A percentile compares a stretch with the other conserved stretches of the same genome.
phyloP scores from a whole-genome alignment of 2,888 invertebrate species.

The Crepidodera aurea region DNA sequence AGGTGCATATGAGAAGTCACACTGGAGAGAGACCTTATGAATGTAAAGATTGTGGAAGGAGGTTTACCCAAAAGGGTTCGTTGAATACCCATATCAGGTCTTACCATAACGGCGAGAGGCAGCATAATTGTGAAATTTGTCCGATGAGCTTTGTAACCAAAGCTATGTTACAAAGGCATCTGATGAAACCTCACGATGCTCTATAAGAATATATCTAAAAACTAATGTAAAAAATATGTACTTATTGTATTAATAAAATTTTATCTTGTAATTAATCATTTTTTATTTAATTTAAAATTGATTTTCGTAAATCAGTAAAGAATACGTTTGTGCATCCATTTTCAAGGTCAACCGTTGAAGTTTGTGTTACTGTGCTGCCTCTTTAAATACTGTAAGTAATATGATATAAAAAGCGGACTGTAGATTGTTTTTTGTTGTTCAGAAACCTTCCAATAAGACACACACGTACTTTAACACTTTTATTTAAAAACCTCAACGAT shows the following conservation, averaged over 20 bases:
- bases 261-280: background rate
- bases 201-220: background rate
- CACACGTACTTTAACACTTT: no score
- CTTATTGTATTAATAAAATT: background rate
- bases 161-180: slow-evolving; percentile 54
- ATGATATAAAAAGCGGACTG: no score
- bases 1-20: slow-evolving; percentile 52
- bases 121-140: slow-evolving; percentile 44
- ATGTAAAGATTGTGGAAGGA: slow-evolving; percentile 64
- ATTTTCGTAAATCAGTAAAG: no score
- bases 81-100: slow-evolving; percentile 55
- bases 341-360: no score
- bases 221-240: background rate
- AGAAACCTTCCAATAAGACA: no score
- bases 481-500: no score
- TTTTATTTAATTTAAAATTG: no score
- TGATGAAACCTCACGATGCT: slow-evolving; percentile 43
- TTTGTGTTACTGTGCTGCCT: no score
- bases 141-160: slow-evolving; percentile 46
- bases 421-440: no score
- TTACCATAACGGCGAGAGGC: slow-evolving; percentile 39
- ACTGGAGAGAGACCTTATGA: slow-evolving; percentile 61
- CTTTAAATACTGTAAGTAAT: no score
- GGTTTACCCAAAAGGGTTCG: slow-evolving; percentile 55
- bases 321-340: no score